Percentiles rank a stretch among this genome's conserved stretches.
Conservation (phyloP, 2,113 vertebrate species). For the Vireo altiloquus region DNA sequence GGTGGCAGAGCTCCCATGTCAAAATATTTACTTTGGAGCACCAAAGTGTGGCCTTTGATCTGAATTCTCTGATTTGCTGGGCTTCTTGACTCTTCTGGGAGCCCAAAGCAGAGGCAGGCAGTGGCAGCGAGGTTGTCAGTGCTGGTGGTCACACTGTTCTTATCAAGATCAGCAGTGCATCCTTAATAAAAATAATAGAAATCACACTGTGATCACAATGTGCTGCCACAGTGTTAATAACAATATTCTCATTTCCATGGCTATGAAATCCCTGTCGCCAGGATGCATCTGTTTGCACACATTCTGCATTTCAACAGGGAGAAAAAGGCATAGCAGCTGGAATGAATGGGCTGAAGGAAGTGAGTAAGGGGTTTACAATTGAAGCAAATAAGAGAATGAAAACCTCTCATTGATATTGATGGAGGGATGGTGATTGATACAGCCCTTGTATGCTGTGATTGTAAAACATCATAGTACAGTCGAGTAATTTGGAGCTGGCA, state of each 20-base stretch:
- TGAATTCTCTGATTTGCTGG: neutral
- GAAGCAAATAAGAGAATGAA: neutral
- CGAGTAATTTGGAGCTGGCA: neutral
- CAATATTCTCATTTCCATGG: neutral
- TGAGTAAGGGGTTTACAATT: neutral
- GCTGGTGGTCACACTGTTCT: neutral
- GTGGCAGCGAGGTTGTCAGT: neutral
- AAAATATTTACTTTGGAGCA: conserved; percentile 40
- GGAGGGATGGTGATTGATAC: neutral
- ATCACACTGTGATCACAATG: fast-evolving
- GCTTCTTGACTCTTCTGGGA: neutral
- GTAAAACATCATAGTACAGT: neutral
- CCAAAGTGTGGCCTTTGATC: conserved; percentile 31
- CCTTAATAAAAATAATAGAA: neutral
- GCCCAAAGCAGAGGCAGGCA: neutral
- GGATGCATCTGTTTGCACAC: neutral
- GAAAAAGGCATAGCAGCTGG: neutral
- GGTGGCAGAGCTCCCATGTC: conserved; percentile 18
- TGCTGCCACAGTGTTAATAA: neutral
- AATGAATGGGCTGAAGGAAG: neutral
- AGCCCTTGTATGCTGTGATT: neutral
- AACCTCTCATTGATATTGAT: neutral
- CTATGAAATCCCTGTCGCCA: neutral
- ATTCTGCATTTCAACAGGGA: neutral
- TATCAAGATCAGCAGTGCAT: neutral